Conservation (phyloP, 2,797 vertebrate genomes). For the Lateolabrax maculatus region DNA sequence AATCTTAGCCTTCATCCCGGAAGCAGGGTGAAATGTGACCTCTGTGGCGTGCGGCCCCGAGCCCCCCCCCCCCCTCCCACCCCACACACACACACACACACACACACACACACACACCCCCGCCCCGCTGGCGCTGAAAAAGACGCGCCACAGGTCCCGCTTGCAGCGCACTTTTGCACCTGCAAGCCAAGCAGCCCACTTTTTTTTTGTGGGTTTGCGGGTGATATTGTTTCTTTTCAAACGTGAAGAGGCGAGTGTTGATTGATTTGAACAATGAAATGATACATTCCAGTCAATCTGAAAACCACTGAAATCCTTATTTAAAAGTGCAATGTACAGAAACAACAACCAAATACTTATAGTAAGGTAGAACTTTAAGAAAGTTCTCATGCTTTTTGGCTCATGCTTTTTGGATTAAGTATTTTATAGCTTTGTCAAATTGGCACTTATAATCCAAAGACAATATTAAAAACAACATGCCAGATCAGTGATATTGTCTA, state of each 20-base stretch:
- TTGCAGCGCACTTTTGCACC: conserved; percentile 41
- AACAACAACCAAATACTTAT: background rate
- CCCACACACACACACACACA: too few species aligned
- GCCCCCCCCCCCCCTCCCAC: background rate
- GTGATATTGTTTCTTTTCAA: conserved; percentile 1
- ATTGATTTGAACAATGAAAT: conserved; percentile 3
- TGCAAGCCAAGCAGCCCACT: conserved; percentile 16
- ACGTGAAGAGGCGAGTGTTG: background rate
- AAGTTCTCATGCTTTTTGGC: background rate
- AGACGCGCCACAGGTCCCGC: conserved; percentile 84
- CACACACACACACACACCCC: too few species aligned
- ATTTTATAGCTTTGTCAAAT: background rate
- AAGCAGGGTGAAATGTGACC: conserved; percentile 68
- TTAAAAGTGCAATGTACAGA: background rate
- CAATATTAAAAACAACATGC: background rate
- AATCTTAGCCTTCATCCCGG: conserved; percentile 43
- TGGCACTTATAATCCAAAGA: background rate
- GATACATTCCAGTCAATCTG: background rate
- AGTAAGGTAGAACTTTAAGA: background rate
- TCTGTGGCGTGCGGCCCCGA: conserved; percentile 43
- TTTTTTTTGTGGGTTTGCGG: too few species aligned
- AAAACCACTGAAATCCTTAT: too few species aligned
- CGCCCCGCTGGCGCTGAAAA: conserved; percentile 46
- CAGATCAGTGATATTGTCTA: background rate
- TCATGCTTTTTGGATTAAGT: background rate